A percentile compares a stretch with the other conserved stretches of the same genome.
These are phyloP conservation scores for Archaeoteleia sp. DNA, from an alignment of 2,888 invertebrate species.

Conservation along the genomic window DNA sequence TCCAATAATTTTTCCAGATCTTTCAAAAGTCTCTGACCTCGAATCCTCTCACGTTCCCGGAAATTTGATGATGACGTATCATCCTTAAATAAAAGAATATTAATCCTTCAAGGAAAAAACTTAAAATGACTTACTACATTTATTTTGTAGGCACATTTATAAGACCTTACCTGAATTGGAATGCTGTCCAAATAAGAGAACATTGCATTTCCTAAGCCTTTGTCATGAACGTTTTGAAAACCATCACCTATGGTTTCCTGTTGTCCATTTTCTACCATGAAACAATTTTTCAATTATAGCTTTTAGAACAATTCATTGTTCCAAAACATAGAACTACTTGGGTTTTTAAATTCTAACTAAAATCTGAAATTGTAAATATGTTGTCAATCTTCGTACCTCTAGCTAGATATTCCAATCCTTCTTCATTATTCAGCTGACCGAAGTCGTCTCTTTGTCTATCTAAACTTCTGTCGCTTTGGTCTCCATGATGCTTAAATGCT, in stretches of 20 bases:
- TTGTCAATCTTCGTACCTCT: slow-evolving; percentile 26
- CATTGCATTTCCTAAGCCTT: slow-evolving; percentile 61
- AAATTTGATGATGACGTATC: slow-evolving; percentile 64
- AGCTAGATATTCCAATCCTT: slow-evolving; percentile 56
- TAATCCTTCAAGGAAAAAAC: not conserved
- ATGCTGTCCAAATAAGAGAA: slow-evolving; percentile 63
- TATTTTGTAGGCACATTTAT: no score
- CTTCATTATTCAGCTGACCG: slow-evolving; percentile 56
- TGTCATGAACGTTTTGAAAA: slow-evolving; percentile 69
- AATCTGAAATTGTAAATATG: not conserved
- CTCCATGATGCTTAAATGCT: slow-evolving; percentile 64
- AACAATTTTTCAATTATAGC: no score
- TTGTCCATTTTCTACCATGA: slow-evolving; percentile 68
- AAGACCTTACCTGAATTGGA: slow-evolving; percentile 62
- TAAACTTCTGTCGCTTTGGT: slow-evolving; percentile 57
- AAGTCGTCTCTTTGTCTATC: slow-evolving; percentile 58
- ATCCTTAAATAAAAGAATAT: slow-evolving; percentile 33
- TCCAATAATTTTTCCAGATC: slow-evolving; percentile 57
- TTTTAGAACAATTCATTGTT: no score
- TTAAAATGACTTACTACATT: no score
- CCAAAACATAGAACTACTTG: no score
- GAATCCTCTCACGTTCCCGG: slow-evolving; percentile 66
- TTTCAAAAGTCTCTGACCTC: slow-evolving; percentile 59
- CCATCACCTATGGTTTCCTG: slow-evolving; percentile 74
- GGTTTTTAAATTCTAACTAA: no score